A percentile compares a stretch with the other conserved stretches of the same genome.
phyloP scores from a whole-genome alignment of 2,888 invertebrate genomes.

The Plebejus anna region DNA sequence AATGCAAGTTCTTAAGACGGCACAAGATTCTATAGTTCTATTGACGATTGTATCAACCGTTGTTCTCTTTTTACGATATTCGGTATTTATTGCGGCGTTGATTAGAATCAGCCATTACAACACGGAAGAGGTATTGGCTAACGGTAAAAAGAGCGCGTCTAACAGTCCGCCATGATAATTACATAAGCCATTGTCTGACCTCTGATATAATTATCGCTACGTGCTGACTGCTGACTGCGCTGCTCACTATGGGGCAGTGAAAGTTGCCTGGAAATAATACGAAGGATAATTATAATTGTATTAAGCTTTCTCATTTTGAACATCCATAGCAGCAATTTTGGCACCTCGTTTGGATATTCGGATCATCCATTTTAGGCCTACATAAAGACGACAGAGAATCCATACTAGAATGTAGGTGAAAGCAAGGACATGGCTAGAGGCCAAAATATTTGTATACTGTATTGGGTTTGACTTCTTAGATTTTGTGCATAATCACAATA shows the following conservation, averaged over 20 bases:
- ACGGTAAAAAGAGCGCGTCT: slow-evolving; percentile 18
- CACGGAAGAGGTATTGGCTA: slow-evolving; percentile 18
- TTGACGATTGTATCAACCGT: not conserved
- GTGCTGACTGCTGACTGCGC: not conserved
- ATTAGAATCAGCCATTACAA: slow-evolving; percentile 12
- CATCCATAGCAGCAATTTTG: not conserved
- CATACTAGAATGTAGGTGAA: not conserved
- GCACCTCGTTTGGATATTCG: not conserved
- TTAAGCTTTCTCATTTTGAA: not conserved
- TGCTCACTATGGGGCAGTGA: slow-evolving; percentile 21
- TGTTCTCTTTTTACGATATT: not conserved
- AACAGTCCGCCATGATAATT: slow-evolving; percentile 19
- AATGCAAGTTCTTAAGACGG: not conserved
- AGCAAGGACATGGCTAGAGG: not conserved
- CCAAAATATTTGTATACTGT: not conserved
- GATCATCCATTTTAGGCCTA: not conserved
- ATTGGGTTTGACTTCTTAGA: not conserved
- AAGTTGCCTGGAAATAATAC: slow-evolving; percentile 17
- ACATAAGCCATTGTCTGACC: slow-evolving; percentile 28
- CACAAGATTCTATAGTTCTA: not conserved
- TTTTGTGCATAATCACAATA: not conserved
- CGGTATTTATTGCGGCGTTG: not conserved
- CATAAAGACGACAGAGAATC: not conserved
- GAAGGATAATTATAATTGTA: not conserved
- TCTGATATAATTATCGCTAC: slow-evolving; percentile 25